Evolutionary conservation across 2,888 invertebrate genomes (phyloP).

Genomic region (Cremastinae sp.): DNA sequence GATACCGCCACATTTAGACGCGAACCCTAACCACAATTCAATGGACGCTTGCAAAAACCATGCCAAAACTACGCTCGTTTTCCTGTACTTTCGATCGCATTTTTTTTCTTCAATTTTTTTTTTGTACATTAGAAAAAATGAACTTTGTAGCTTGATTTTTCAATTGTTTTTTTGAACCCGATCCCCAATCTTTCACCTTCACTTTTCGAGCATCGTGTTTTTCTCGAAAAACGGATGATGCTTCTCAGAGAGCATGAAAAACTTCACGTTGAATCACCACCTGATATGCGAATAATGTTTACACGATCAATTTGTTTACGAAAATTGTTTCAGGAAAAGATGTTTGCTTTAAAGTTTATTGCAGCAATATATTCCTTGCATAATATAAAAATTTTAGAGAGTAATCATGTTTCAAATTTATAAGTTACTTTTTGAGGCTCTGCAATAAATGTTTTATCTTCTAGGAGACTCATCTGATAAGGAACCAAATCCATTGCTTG

Average conservation of each 20-base stretch:
- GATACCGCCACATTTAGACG: slow-evolving; percentile 67
- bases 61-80: slow-evolving; percentile 50
- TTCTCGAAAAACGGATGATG: too few species aligned
- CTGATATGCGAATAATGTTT: too few species aligned
- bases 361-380: too few species aligned
- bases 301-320: too few species aligned
- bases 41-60: slow-evolving; percentile 54
- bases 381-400: not conserved
- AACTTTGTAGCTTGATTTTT: not conserved
- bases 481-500: slow-evolving; percentile 81
- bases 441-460: slow-evolving; percentile 38
- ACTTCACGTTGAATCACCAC: too few species aligned
- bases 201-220: not conserved
- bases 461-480: slow-evolving; percentile 71
- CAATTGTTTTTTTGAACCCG: not conserved
- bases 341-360: too few species aligned
- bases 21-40: slow-evolving; percentile 74
- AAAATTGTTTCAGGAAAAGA: too few species aligned
- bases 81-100: not conserved
- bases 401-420: slow-evolving; percentile 22
- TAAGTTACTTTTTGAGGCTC: too few species aligned
- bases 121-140: not conserved
- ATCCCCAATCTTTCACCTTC: not conserved
- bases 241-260: too few species aligned
- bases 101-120: not conserved